These are phyloP conservation scores for Drepana falcataria DNA, from an alignment of 2,888 invertebrate species.

Conservation along the genomic window DNA sequence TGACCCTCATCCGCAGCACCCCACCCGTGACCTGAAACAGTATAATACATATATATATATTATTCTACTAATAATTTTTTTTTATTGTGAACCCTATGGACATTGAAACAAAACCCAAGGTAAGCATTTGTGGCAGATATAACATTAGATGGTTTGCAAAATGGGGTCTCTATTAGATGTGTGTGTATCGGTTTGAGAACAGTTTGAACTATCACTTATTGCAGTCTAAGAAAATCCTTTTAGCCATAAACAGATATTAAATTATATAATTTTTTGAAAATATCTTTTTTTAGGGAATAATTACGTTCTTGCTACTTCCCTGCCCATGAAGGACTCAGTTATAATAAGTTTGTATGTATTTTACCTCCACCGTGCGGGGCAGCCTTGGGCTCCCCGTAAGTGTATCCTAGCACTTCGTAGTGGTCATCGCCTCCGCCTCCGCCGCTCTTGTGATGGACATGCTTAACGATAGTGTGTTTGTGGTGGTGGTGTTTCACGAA, in stretches of 20 bases:
- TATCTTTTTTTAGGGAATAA: too few relatives aligned
- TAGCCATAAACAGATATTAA: too few relatives aligned
- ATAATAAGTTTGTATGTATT: neutral
- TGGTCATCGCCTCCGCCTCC: constrained; percentile 79
- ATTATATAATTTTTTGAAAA: too few relatives aligned
- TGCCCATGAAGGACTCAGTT: neutral
- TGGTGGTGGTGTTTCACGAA: constrained; percentile 87
- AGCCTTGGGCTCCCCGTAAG: constrained; percentile 80
- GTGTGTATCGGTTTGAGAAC: too few relatives aligned
- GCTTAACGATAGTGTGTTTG: constrained; percentile 87
- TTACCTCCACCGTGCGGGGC: constrained; percentile 69
- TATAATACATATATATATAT: constrained; percentile 4
- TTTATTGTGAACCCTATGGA: too few relatives aligned
- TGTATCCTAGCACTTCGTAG: constrained; percentile 84
- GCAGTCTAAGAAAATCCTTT: too few relatives aligned
- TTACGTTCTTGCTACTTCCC: too few relatives aligned
- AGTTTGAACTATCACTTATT: too few relatives aligned
- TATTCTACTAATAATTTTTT: constrained; percentile 7
- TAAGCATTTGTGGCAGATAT: too few relatives aligned
- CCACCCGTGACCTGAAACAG: constrained; percentile 59
- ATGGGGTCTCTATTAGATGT: too few relatives aligned
- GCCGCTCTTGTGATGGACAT: constrained; percentile 81
- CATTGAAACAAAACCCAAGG: too few relatives aligned
- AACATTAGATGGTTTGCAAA: too few relatives aligned
- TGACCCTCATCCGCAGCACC: constrained; percentile 65